Evolutionary conservation across 2,888 invertebrate genomes (phyloP), one percentile per base, ranked within the genome.

Genomic region (Miltochrista miniata): DNA sequence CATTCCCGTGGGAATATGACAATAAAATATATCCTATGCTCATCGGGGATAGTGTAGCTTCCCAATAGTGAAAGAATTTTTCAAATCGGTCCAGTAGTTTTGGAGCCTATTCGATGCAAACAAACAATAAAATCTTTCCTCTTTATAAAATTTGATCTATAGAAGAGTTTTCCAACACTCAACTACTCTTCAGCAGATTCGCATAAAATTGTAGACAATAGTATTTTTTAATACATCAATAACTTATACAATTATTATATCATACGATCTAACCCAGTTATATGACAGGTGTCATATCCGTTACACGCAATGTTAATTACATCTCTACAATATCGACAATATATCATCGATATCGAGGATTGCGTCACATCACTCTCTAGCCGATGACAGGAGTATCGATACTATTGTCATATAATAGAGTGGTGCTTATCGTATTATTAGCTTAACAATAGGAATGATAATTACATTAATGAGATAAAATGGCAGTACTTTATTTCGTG

Each of bases 291-390:
- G 55, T 38, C 59, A 46, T 56, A 45, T 48, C 59, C 51, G 37
- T 36, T 30, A 34, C 33, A 36, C 41, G 41, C 18, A 36, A 42
- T 34, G 36, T 48, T 56, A 62, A 51, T 54, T 53, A 52, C 53
- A 51, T 54, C 34, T 57, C 30, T 43, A 47, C 43, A 48, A 43
- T 50, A 51, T 55, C 51, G 42, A 47, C 14, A 45, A 42, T 46
- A 52, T 30, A 41, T 52, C 33, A 50, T 54, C 48, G 44, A 52
- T 45, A 53, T 36, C 35, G 47, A 35, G 13, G 11, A 48, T 62
- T 61, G 11, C 49, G 42, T 49, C 53, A 61, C 30, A 30, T 62
- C 56, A 42, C 56, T 61, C 59, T 59, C 62, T 44, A 49, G 2
- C 12, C 29, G 31, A 51, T 59, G 45, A 56, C 53, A 62, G 49